Conservation (phyloP, 92 coral and sea anemone species). For the Montipora capitata region DNA sequence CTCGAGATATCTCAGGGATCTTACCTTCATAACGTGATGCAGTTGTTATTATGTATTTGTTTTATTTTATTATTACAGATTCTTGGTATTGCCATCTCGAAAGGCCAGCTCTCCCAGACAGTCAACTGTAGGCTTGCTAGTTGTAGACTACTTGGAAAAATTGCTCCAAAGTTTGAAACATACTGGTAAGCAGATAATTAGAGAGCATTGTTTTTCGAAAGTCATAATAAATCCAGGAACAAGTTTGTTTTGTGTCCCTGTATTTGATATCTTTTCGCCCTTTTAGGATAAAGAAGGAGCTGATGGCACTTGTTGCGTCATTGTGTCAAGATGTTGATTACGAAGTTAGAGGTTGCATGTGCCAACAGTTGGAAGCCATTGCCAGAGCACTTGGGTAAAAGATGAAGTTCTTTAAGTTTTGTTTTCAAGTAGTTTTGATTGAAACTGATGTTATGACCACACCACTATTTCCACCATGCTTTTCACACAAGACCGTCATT, state of each 20-base stretch:
- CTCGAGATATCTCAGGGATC: too few relatives aligned
- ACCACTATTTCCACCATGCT: too few relatives aligned
- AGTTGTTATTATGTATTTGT: too few relatives aligned
- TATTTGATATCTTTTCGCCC: neutral
- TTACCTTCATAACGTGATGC: too few relatives aligned
- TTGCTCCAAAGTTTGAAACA: slow-evolving; percentile 97
- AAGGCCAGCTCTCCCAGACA: slow-evolving; percentile 96
- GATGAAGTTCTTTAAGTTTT: neutral
- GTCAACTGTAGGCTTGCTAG: slow-evolving; percentile 95
- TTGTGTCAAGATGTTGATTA: slow-evolving; percentile 99
- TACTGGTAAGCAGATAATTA: slow-evolving; percentile 77
- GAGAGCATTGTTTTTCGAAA: neutral
- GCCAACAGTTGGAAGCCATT: slow-evolving; percentile 90
- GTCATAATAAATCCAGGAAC: neutral
- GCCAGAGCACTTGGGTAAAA: slow-evolving; percentile 97
- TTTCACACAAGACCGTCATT: too few relatives aligned
- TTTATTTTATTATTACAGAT: slow-evolving; percentile 56
- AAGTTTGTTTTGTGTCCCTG: neutral
- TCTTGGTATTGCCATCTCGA: slow-evolving; percentile 93
- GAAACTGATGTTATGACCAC: neutral
- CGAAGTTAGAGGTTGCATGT: slow-evolving; percentile 99
- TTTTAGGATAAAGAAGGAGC: slow-evolving; percentile 96
- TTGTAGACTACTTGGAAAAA: slow-evolving; percentile 91
- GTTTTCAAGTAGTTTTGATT: neutral
- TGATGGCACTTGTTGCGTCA: slow-evolving; percentile 92